Evolutionary conservation across 1,140 invertebrate species (phyloP), one percentile per base, ranked within the genome.

Genomic region (Drosophila funebris): DNA sequence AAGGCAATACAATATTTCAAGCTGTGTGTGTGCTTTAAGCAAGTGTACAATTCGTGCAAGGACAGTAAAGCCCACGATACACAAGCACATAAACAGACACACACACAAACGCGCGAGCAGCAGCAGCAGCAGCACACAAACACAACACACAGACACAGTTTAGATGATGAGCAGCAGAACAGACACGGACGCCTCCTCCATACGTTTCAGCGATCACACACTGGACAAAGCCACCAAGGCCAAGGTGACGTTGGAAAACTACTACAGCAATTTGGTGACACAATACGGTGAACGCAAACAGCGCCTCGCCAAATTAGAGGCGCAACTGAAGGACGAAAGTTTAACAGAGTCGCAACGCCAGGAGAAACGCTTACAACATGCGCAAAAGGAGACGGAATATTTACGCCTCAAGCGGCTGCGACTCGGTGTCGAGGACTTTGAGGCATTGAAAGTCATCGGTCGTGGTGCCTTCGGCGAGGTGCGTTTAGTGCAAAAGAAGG

Each of bases 221-320:
- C 94, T 98, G 89, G 99, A 99, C 94, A 99, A 99, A 93, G 99
- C 98, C 66, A 99, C 98, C 87, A 99, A 99, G 93, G 98, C 98
- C 72, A 99, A 99, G 94, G 97, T 99, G 78, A 99, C 98, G 53
- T 93, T 99, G 90, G 99, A 99, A 93, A 99, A 99, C 93, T 99
- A 99, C 93, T 99, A 99, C 93, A 98, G 96, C 91, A 99, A 99
- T 94, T 95, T 99, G 87, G 97, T 99, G 92, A 95, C 97, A 85
- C 98, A 99, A 92, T 98, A 99, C 93, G 95, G 98, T 82, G 99
- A 99, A 93, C 94, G 99, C 85, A 98, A 99, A 92, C 98, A 98
- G 92, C 79, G 97, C 91, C 94, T 98, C 90, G 96, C 97, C 24
- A 97, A 97, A 91, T 92, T 99, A 71, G 98, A 99, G 93, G 97